These are phyloP conservation scores for Eumaeus atala DNA, from an alignment of 1,140 invertebrate species.

Conservation along the genomic window DNA sequence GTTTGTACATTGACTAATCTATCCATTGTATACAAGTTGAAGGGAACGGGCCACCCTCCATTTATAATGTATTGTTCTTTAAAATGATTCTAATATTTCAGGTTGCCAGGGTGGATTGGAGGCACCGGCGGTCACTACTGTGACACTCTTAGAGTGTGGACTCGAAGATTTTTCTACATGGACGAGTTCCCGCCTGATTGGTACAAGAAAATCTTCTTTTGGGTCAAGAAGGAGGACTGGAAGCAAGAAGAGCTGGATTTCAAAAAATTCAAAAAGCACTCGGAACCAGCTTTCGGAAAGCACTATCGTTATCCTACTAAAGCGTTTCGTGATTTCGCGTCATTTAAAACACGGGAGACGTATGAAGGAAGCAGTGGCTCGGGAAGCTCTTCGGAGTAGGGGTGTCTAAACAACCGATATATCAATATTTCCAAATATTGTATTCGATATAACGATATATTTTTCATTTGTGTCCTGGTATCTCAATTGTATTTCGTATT, in stretches of 20 bases:
- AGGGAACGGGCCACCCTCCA: too few relatives aligned
- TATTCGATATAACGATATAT: too few relatives aligned
- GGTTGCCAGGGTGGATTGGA: conserved; percentile 44
- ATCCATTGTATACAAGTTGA: too few relatives aligned
- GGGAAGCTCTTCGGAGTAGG: background rate
- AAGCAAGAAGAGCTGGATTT: conserved; percentile 40
- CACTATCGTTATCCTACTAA: conserved; percentile 41
- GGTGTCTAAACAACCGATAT: too few relatives aligned
- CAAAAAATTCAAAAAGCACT: conserved; percentile 42
- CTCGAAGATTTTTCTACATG: conserved; percentile 46
- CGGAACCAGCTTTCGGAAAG: conserved; percentile 43
- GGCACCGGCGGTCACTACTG: conserved; percentile 38
- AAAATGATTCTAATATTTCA: conserved; percentile 19
- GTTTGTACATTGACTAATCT: too few relatives aligned
- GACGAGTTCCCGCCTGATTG: conserved; percentile 50
- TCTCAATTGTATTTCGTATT: too few relatives aligned
- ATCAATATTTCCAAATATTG: too few relatives aligned
- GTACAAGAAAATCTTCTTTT: conserved; percentile 35
- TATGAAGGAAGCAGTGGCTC: conserved; percentile 22
- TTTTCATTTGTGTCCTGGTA: too few relatives aligned
- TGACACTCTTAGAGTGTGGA: conserved; percentile 48
- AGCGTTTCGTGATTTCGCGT: conserved; percentile 36
- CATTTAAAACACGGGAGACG: conserved; percentile 36
- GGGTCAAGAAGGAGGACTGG: conserved; percentile 43
- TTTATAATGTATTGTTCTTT: background rate